A percentile compares a stretch with the other conserved stretches of the same genome.
Evolutionary conservation across 1,140 invertebrate species (phyloP).

Genomic region (Liolophura sinensis): DNA sequence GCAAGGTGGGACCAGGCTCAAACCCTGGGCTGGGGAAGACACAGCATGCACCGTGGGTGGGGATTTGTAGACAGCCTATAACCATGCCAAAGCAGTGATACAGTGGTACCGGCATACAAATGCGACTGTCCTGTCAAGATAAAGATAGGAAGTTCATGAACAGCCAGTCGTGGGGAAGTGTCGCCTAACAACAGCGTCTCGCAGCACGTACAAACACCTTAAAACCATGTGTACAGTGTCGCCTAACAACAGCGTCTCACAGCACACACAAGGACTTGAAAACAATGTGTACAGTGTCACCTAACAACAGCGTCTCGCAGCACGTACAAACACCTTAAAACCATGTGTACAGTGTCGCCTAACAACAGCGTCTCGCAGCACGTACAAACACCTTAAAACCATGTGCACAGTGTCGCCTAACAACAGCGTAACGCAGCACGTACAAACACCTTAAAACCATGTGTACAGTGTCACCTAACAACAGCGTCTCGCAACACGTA

Average conservation of each 20-base stretch:
- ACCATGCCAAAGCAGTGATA: constrained; percentile 91
- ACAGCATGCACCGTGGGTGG: constrained; percentile 63
- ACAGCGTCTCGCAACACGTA: no score
- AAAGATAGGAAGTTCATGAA: neutral
- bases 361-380: no score
- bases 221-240: neutral
- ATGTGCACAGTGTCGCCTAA: no score
- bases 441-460: neutral
- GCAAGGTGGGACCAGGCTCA: constrained; percentile 32
- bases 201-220: constrained; percentile 10
- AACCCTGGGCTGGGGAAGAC: constrained; percentile 43
- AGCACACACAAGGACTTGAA: no score
- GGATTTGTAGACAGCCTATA: constrained; percentile 67
- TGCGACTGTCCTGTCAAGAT: constrained; percentile 40
- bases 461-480: no score
- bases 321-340: constrained; percentile 7
- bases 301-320: no score
- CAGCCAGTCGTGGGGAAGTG: neutral
- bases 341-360: no score
- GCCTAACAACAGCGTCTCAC: no score
- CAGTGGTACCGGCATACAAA: constrained; percentile 84
- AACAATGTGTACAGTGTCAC: no score
- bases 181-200: neutral
- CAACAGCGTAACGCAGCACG: constrained; percentile 12
- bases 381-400: no score